phyloP scores from a whole-genome alignment of 2,888 invertebrate genomes.

The Mesorhabditis belari region DNA sequence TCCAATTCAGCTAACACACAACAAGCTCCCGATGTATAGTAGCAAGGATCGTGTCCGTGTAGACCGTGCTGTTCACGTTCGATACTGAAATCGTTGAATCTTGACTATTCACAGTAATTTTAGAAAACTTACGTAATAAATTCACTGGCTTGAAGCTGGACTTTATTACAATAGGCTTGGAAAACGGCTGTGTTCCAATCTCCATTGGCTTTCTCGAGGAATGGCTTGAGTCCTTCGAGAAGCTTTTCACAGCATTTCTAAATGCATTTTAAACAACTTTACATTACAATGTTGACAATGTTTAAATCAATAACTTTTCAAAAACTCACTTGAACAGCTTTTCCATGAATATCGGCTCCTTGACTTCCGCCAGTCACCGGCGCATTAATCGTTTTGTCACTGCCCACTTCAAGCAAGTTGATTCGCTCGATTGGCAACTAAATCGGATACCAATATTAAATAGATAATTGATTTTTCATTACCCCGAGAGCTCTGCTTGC shows the following conservation, averaged over 20 bases:
- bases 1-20: slow-evolving; percentile 84
- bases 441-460: slow-evolving; percentile 1
- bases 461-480: slow-evolving; percentile 34
- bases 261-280: neutral
- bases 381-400: slow-evolving; percentile 66
- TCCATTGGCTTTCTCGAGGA: slow-evolving; percentile 44
- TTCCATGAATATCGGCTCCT: slow-evolving; percentile 80
- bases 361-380: slow-evolving; percentile 80
- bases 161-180: slow-evolving; percentile 14
- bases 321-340: slow-evolving; percentile 65
- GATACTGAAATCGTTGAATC: slow-evolving; percentile 11
- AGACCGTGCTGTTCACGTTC: slow-evolving; percentile 17
- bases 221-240: slow-evolving; percentile 59
- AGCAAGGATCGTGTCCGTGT: slow-evolving; percentile 54
- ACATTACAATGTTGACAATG: neutral
- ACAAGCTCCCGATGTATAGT: slow-evolving; percentile 78
- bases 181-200: slow-evolving; percentile 20
- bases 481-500: slow-evolving; percentile 71
- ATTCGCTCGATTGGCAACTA: slow-evolving; percentile 25
- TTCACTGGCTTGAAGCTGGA: slow-evolving; percentile 29
- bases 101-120: neutral
- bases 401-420: slow-evolving; percentile 29
- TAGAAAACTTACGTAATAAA: slow-evolving; percentile 20
- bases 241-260: slow-evolving; percentile 39
- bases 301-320: neutral